phyloP scores from a whole-genome alignment of 2,113 vertebrate species.

The Holacanthus passer region DNA sequence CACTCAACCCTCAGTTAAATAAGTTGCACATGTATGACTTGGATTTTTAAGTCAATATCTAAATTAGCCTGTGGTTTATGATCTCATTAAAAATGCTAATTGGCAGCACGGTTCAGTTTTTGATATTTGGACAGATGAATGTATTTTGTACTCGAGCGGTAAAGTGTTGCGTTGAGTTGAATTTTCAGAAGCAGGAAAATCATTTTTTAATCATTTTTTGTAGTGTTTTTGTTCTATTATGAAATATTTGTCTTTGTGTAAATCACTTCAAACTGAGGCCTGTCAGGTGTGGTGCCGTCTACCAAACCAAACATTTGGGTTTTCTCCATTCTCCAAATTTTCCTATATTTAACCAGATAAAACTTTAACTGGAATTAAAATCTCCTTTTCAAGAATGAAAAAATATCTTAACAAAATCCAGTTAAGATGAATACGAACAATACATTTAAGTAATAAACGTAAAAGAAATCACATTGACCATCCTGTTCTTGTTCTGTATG shows the following conservation, averaged over 20 bases:
- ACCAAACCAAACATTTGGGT: not conserved
- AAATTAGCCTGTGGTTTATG: slow-evolving; percentile 5
- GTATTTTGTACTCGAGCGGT: not conserved
- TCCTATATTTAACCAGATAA: not conserved
- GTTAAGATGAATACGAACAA: no score
- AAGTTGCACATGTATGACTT: slow-evolving; percentile 8
- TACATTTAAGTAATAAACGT: no score
- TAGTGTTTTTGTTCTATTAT: not conserved
- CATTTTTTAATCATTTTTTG: not conserved
- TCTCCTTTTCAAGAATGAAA: no score
- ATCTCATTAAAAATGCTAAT: not conserved
- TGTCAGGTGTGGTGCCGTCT: not conserved
- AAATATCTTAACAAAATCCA: no score
- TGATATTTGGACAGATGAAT: not conserved
- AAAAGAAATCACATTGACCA: not conserved
- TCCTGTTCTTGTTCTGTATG: not conserved
- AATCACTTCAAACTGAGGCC: not conserved
- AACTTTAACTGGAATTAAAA: not conserved
- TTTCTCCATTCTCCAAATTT: not conserved
- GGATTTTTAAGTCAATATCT: slow-evolving; percentile 17
- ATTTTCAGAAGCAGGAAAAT: not conserved
- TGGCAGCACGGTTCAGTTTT: not conserved
- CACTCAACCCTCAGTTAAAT: slow-evolving; percentile 12
- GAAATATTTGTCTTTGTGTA: not conserved
- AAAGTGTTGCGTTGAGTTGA: not conserved